Conservation (phyloP, 2,113 vertebrate species). For the Psilopsiagon aymara region DNA sequence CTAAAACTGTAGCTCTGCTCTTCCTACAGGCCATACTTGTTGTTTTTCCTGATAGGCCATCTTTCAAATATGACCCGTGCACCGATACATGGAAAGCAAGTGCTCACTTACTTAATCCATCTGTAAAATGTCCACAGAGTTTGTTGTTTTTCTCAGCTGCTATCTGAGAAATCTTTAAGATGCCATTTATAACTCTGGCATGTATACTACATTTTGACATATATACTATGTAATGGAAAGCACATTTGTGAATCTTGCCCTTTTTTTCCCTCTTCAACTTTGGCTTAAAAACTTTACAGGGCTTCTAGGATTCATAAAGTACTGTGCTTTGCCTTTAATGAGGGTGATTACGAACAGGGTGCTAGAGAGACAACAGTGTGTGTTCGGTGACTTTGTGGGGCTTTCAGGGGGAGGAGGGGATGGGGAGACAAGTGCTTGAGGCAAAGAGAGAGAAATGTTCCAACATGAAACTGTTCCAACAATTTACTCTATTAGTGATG, state of each 20-base stretch:
- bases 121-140: not conserved
- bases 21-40: not conserved
- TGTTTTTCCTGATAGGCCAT: not conserved
- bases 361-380: not conserved
- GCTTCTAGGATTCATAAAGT: not conserved
- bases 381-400: not conserved
- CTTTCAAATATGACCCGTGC: not conserved
- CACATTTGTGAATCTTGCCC: not conserved
- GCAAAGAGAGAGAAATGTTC: not conserved
- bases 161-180: not conserved
- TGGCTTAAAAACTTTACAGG: not conserved
- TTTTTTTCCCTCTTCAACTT: not conserved
- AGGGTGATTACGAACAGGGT: not conserved
- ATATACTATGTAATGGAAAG: not conserved
- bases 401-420: not conserved
- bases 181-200: conserved; percentile 19
- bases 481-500: not conserved
- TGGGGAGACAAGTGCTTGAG: not conserved
- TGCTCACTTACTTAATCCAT: not conserved
- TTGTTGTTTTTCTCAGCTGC: conserved; percentile 36
- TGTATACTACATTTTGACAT: not conserved
- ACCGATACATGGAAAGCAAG: not conserved
- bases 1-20: not conserved
- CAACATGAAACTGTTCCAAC: not conserved
- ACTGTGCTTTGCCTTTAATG: not conserved